These are phyloP conservation scores for Xiphophorus hellerii DNA, from an alignment of 2,113 vertebrate species.

Conservation along the genomic window DNA sequence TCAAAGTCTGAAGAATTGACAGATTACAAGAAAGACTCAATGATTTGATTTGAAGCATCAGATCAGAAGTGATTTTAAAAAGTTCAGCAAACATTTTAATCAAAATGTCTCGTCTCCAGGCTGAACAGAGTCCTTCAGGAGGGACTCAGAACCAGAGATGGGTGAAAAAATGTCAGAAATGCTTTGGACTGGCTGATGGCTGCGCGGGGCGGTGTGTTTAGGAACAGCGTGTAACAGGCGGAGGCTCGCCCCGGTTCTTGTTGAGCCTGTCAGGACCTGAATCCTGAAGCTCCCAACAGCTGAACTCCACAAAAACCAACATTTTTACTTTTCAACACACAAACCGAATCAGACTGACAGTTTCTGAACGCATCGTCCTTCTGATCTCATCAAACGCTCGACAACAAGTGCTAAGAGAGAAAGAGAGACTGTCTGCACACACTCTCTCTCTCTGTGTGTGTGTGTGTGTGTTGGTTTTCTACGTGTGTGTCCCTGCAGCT, in stretches of 20 bases:
- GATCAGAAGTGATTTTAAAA: too few relatives aligned
- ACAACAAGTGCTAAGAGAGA: constrained; percentile 47
- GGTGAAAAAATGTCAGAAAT: not conserved
- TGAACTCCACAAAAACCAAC: not conserved
- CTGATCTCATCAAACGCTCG: constrained; percentile 16
- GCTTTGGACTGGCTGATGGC: not conserved
- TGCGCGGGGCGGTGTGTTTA: not conserved
- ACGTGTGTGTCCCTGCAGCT: constrained; percentile 37
- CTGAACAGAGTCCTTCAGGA: not conserved
- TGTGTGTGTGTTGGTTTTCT: constrained; percentile 16
- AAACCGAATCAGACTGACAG: not conserved
- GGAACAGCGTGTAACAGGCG: constrained; percentile 30
- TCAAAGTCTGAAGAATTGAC: too few relatives aligned
- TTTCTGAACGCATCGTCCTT: not conserved
- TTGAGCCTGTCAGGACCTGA: constrained; percentile 24
- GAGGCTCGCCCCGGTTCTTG: not conserved
- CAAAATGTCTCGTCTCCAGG: not conserved
- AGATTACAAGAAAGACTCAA: too few relatives aligned
- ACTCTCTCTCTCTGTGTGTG: not conserved
- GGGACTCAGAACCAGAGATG: not conserved
- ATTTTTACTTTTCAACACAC: not conserved
- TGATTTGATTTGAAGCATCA: too few relatives aligned
- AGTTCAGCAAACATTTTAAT: not conserved
- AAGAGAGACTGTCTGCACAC: constrained; percentile 38
- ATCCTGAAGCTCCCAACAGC: constrained; percentile 2